Conservation (phyloP, 2,113 vertebrate species). For the Thunnus maccoyii region DNA sequence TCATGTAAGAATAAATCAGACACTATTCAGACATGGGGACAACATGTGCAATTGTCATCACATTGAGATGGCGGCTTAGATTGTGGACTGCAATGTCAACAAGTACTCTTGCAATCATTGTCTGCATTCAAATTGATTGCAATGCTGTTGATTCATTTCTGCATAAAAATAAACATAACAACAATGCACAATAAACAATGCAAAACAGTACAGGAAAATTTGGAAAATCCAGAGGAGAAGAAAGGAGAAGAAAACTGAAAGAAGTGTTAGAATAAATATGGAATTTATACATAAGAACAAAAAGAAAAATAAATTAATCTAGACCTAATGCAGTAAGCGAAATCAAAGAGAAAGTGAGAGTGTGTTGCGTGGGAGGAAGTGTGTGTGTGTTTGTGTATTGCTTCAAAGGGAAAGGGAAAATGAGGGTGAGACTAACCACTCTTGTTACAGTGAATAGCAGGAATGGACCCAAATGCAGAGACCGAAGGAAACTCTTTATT, state of each 20-base stretch:
- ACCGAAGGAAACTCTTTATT: no score
- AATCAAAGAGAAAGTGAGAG: conserved; percentile 52
- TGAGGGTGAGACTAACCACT: conserved; percentile 8
- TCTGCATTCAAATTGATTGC: background rate
- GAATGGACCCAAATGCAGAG: no score
- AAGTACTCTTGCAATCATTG: conserved; percentile 5
- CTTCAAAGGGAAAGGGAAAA: conserved; percentile 60
- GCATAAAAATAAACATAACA: conserved; percentile 3
- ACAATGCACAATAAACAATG: conserved; percentile 1
- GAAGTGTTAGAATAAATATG: background rate
- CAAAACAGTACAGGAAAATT: background rate
- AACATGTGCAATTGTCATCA: background rate
- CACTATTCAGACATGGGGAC: background rate
- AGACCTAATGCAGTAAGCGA: conserved; percentile 12
- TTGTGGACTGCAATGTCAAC: background rate
- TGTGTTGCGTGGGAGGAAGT: conserved; percentile 8
- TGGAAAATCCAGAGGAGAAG: background rate
- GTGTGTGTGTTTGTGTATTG: conserved; percentile 16
- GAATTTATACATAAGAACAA: conserved; percentile 3
- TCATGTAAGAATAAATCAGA: background rate
- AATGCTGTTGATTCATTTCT: background rate
- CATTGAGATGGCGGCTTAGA: background rate
- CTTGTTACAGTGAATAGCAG: no score
- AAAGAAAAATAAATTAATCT: conserved; percentile 12
- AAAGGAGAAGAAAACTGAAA: background rate